Percentiles rank a stretch among this genome's conserved stretches.
Evolutionary conservation across 2,113 vertebrate genomes (phyloP).

Genomic region (Callocephalon fimbriatum): DNA sequence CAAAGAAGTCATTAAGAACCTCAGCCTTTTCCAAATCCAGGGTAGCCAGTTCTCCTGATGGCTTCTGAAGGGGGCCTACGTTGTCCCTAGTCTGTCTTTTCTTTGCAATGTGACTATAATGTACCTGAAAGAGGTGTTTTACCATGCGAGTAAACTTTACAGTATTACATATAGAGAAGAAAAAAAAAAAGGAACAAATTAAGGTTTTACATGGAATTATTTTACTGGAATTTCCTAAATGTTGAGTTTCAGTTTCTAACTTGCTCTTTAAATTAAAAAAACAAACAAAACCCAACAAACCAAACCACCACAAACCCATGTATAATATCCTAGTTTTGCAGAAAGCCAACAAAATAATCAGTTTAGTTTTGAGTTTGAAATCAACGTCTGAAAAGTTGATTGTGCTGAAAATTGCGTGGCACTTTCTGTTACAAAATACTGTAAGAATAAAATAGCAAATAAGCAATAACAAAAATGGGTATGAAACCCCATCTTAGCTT

Average conservation of each 20-base stretch:
- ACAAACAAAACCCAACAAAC: background rate
- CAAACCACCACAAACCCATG: fast-evolving
- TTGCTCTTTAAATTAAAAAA: background rate
- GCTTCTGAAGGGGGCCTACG: too few species aligned
- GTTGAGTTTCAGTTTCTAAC: background rate
- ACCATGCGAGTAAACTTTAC: background rate
- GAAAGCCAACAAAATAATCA: background rate
- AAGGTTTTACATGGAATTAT: background rate
- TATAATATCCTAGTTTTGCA: background rate
- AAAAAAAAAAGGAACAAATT: background rate
- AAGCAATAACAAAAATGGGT: background rate
- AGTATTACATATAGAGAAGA: background rate
- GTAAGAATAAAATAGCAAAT: background rate
- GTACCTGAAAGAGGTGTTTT: background rate
- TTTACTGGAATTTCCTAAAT: background rate
- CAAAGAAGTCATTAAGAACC: too few species aligned
- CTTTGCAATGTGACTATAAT: too few species aligned
- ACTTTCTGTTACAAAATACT: background rate
- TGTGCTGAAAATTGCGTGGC: background rate
- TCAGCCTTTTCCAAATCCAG: too few species aligned
- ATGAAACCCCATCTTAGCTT: background rate
- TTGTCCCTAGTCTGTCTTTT: too few species aligned
- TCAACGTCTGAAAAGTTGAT: background rate
- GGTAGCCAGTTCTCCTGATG: too few species aligned
- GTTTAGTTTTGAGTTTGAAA: background rate